Evolutionary conservation across 2,888 invertebrate species (phyloP), one percentile per base, ranked within the genome.

Genomic region (Hermaeophaga mercurialis): DNA sequence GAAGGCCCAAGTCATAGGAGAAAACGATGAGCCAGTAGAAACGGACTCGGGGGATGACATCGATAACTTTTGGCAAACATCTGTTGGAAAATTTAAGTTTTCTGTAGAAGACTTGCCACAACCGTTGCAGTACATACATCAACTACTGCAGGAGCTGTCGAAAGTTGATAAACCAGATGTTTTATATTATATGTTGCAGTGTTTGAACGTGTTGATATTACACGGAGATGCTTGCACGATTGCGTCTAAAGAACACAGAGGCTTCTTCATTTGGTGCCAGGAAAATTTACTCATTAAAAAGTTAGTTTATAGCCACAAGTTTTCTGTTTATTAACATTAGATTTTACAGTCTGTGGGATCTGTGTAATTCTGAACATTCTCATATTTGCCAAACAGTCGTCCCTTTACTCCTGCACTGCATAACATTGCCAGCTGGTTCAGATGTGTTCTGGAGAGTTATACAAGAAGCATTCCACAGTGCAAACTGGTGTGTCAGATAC

Each of bases 361-460:
- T 95, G 49, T 87, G 96, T 75, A 92, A 92, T 75, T 91, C 95
- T 0, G 91, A 92, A 62, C 90, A 94, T 77, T 96, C 96, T 0
- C 95, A 97, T 79, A 92, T 98, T 66, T 91, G 96, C 66, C 91
- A 94, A 74, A 89, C 94, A 62, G 88, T 90, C 22, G 96, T 96
- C 19, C 96, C 97, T 0, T 83, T 99, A 50, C 80, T 99, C 61
- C 82, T 99, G 56, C 97, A 99, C 79, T 96, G 96, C 73, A 89
- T 98, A 59, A 95, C 96, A 0, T 81, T 99, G 60, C 91, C 96
- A 0, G 88, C 91, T 54, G 99, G 99, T 1, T 90, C 93, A 0
- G 96, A 97, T 75, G 91, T 96, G 39, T 94, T 99, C 77, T 98
- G 98, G 90, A 86, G 89, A 63, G 85, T 96, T n/a, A 87, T 99